Percentiles rank a stretch among this genome's conserved stretches.
phyloP scores from a whole-genome alignment of 2,797 vertebrate genomes.

The Danio jaintianensis region DNA sequence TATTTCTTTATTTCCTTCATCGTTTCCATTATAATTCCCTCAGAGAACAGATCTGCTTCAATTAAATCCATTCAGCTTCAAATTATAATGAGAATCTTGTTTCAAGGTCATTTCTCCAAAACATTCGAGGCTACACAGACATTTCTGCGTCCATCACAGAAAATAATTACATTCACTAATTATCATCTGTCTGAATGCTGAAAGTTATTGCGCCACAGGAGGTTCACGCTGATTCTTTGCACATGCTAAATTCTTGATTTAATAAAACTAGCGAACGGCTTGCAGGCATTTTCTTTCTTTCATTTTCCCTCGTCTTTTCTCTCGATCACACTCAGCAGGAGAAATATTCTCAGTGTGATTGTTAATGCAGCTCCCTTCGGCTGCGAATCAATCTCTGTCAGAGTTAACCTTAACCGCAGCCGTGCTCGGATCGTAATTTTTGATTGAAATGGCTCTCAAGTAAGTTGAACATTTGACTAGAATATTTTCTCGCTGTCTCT shows the following conservation, averaged over 20 bases:
- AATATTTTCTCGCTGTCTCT: slow-evolving; percentile 34
- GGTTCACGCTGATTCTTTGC: slow-evolving; percentile 41
- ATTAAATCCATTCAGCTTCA: slow-evolving; percentile 26
- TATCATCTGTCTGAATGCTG: slow-evolving; percentile 67
- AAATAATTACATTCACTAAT: slow-evolving; percentile 66
- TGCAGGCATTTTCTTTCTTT: slow-evolving; percentile 43
- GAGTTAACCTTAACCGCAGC: slow-evolving; percentile 62
- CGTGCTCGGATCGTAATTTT: slow-evolving; percentile 39
- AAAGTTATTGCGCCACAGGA: slow-evolving; percentile 58
- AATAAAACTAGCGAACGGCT: slow-evolving; percentile 60
- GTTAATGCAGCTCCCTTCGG: slow-evolving; percentile 64
- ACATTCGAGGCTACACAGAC: slow-evolving; percentile 51
- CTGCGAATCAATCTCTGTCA: slow-evolving; percentile 65
- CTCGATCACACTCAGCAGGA: slow-evolving; percentile 33
- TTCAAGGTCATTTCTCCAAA: slow-evolving; percentile 62
- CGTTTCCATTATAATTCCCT: neutral
- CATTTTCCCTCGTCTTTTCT: slow-evolving; percentile 19
- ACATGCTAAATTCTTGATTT: slow-evolving; percentile 60
- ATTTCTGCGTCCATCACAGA: slow-evolving; percentile 65
- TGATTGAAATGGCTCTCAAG: slow-evolving; percentile 55
- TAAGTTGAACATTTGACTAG: slow-evolving; percentile 40
- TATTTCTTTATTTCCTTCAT: slow-evolving; percentile 2
- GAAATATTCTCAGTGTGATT: slow-evolving; percentile 63
- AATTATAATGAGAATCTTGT: slow-evolving; percentile 46
- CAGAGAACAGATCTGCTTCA: slow-evolving; percentile 19